phyloP scores from a whole-genome alignment of 2,113 vertebrate genomes.

The Marmota monax region DNA sequence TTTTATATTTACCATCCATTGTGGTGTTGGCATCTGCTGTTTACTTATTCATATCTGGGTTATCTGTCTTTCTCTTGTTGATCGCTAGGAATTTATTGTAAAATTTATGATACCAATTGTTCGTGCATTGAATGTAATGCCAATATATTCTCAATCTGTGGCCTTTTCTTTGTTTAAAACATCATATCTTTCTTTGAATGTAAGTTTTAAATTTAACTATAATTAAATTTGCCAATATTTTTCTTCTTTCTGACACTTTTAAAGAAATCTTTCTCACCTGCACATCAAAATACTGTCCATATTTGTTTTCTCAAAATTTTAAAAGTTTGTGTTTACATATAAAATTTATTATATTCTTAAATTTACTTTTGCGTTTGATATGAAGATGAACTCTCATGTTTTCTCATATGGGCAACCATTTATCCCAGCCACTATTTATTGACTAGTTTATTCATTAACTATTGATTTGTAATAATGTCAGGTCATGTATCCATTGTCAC shows the following conservation, averaged over 20 bases:
- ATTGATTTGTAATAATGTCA: neutral
- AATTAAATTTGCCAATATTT: neutral
- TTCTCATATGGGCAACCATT: neutral
- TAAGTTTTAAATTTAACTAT: neutral
- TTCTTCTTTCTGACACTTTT: neutral
- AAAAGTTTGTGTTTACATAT: neutral
- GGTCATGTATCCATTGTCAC: neutral
- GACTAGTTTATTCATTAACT: neutral
- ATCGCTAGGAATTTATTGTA: neutral
- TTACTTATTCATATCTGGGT: neutral
- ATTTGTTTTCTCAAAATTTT: neutral
- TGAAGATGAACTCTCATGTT: constrained; percentile 3
- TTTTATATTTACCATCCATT: neutral
- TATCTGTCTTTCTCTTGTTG: neutral
- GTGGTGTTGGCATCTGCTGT: neutral
- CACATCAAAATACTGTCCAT: neutral
- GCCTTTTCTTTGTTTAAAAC: neutral
- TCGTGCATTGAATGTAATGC: neutral
- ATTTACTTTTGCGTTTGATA: neutral
- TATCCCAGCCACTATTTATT: neutral
- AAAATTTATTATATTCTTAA: neutral
- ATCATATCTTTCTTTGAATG: neutral
- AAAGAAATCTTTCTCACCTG: neutral
- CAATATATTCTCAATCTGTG: neutral
- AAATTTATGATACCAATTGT: neutral